Conservation (phyloP, 2,797 vertebrate species). For the Neoniphon sammara region DNA sequence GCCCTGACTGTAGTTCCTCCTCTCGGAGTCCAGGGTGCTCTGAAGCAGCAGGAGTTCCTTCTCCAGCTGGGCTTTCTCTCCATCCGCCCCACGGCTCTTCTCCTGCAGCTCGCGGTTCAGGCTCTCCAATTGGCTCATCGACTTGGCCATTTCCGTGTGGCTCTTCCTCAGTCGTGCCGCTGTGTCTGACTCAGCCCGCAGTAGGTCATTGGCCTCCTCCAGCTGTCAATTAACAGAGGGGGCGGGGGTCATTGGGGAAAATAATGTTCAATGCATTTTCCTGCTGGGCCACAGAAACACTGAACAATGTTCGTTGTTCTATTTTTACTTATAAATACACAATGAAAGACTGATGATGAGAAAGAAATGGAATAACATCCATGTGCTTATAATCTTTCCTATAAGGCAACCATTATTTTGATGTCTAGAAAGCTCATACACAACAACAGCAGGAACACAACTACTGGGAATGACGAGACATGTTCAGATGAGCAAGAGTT, state of each 20-base stretch:
- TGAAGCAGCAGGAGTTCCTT: conserved; percentile 94
- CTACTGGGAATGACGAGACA: too few species aligned
- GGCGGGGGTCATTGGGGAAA: not conserved
- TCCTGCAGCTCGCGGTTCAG: conserved; percentile 95
- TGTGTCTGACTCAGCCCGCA: conserved; percentile 95
- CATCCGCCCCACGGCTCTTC: conserved; percentile 88
- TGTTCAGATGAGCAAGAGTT: too few species aligned
- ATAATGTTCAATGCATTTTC: not conserved
- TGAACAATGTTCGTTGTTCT: not conserved
- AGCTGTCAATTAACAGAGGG: conserved; percentile 81
- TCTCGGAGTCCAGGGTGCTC: conserved; percentile 92
- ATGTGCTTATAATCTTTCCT: not conserved
- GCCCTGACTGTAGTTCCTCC: conserved; percentile 92
- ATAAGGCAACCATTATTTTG: not conserved
- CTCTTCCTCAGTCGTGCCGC: conserved; percentile 93
- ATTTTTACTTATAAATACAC: not conserved
- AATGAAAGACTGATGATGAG: not conserved
- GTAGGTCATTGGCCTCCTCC: conserved; percentile 94
- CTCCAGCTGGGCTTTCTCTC: conserved; percentile 88
- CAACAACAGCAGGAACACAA: too few species aligned
- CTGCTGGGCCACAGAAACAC: not conserved
- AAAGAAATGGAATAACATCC: not conserved
- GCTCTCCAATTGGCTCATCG: conserved; percentile 90
- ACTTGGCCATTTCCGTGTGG: conserved; percentile 94
- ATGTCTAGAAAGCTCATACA: not conserved